Evolutionary conservation across 2,113 vertebrate genomes (phyloP).

Genomic region (Ochotona princeps): DNA sequence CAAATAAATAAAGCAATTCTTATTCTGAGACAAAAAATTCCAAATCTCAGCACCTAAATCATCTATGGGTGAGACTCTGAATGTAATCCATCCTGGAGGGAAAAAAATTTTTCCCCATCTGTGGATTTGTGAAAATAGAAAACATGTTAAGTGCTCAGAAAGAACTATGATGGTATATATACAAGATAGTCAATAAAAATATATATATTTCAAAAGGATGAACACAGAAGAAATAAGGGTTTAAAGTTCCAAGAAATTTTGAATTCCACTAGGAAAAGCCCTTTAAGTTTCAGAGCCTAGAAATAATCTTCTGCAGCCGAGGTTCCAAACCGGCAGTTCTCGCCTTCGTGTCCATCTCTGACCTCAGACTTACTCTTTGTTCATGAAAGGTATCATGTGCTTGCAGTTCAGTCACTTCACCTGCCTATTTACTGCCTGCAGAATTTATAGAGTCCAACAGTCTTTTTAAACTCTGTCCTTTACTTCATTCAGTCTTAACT

Average conservation of each 20-base stretch:
- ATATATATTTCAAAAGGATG: background rate
- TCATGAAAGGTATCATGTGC: background rate
- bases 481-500: background rate
- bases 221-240: background rate
- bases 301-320: background rate
- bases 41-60: slow-evolving; percentile 11
- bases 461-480: slow-evolving; percentile 4
- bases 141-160: slow-evolving; percentile 9
- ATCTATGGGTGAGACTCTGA: background rate
- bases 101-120: background rate
- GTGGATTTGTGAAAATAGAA: slow-evolving; percentile 1
- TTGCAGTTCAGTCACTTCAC: background rate
- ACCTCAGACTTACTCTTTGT: background rate
- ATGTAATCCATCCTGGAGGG: background rate
- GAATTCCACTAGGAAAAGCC: background rate
- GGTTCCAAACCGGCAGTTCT: background rate
- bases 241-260: background rate
- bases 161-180: background rate
- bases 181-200: background rate
- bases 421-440: background rate
- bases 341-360: background rate
- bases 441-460: background rate
- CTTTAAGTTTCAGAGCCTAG: background rate
- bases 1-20: no score
- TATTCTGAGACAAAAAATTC: no score